phyloP scores from a whole-genome alignment of 2,888 invertebrate species.

The Mesorhabditis sp. region DNA sequence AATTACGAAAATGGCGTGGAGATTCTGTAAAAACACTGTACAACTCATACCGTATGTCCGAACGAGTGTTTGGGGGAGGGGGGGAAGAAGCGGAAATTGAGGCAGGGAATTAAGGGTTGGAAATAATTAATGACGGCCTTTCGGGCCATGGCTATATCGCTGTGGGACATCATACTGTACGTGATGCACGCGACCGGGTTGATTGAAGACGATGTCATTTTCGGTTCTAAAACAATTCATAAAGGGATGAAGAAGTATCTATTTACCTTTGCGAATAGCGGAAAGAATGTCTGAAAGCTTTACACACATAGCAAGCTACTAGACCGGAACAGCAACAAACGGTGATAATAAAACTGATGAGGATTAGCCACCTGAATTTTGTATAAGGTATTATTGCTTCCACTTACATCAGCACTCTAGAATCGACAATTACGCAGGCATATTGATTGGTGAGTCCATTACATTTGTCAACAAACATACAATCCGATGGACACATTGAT shows the following conservation, averaged over 20 bases:
- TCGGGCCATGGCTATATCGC: not conserved
- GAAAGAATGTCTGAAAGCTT: not conserved
- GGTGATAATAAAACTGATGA: not conserved
- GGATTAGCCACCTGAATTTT: not conserved
- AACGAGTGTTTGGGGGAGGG: too few species aligned
- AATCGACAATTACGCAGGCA: constrained; percentile 3
- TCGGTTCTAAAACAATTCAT: not conserved
- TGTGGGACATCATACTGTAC: not conserved
- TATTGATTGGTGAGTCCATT: not conserved
- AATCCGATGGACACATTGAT: constrained; percentile 2
- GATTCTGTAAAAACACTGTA: too few species aligned
- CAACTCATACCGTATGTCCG: too few species aligned
- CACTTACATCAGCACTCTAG: constrained; percentile 1
- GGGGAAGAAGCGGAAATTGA: too few species aligned
- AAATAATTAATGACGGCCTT: not conserved
- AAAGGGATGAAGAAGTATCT: too few species aligned
- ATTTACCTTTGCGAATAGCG: not conserved
- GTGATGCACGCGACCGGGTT: constrained; percentile 3
- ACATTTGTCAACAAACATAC: not conserved
- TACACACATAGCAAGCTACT: not conserved
- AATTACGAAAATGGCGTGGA: too few species aligned
- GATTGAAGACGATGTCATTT: not conserved
- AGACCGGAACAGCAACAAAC: constrained; percentile 4
- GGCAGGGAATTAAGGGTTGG: too few species aligned
- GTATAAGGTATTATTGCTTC: not conserved